Percentiles rank a stretch among this genome's conserved stretches.
These are phyloP conservation scores for Rhopalosiphum maidis DNA, from an alignment of 1,140 invertebrate genomes.

Conservation along the genomic window DNA sequence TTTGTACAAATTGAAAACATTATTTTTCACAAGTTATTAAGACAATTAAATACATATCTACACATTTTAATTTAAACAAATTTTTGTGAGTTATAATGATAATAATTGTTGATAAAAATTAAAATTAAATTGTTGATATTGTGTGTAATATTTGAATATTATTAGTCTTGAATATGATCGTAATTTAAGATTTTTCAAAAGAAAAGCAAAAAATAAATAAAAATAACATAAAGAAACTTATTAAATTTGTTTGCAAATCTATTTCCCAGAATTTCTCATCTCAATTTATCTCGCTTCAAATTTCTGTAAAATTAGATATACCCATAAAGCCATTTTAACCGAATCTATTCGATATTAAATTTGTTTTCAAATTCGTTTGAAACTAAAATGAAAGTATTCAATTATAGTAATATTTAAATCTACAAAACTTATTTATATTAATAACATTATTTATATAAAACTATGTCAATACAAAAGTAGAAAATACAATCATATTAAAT, in stretches of 20 bases:
- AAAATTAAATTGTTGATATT: background rate
- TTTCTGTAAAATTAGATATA: background rate
- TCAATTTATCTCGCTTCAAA: background rate
- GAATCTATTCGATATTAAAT: background rate
- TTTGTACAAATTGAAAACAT: background rate
- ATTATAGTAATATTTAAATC: background rate
- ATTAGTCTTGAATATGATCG: background rate
- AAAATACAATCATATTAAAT: background rate
- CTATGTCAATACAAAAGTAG: background rate
- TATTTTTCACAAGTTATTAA: background rate
- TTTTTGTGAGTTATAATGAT: background rate
- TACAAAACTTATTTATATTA: background rate
- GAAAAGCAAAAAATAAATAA: background rate
- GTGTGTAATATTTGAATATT: background rate
- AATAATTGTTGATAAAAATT: background rate
- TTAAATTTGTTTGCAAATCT: background rate
- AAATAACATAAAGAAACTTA: background rate
- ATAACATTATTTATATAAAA: too few species aligned
- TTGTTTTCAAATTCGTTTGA: background rate
- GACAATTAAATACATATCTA: background rate
- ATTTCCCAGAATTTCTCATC: background rate
- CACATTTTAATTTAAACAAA: background rate
- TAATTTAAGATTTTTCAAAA: background rate
- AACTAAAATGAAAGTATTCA: background rate
- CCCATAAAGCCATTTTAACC: background rate